phyloP scores from a whole-genome alignment of 2,888 invertebrate species.

The Griposia aprilina region DNA sequence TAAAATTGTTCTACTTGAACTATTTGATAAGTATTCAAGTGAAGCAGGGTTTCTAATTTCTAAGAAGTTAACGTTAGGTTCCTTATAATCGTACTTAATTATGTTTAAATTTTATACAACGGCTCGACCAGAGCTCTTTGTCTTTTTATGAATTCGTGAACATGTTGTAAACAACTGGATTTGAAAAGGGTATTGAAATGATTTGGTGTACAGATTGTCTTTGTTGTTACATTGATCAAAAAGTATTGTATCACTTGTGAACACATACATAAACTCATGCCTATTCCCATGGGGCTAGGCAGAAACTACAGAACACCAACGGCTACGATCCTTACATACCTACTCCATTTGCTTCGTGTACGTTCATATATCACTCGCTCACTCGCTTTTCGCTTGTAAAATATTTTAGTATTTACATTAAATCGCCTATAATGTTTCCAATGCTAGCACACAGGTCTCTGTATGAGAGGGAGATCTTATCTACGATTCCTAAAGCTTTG shows the following conservation, averaged over 20 bases:
- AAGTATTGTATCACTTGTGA: neutral
- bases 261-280: too few species aligned
- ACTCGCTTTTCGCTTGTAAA: neutral
- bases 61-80: conserved; percentile 27
- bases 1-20: conserved; percentile 41
- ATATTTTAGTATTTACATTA: neutral
- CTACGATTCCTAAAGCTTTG: neutral
- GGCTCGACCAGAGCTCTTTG: conserved; percentile 9
- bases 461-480: neutral
- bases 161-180: conserved; percentile 2
- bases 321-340: neutral
- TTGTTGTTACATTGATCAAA: neutral
- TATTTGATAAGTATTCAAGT: conserved; percentile 48
- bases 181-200: conserved; percentile 12
- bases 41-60: conserved; percentile 18
- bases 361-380: neutral
- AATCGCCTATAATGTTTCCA: neutral
- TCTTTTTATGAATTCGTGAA: conserved; percentile 6
- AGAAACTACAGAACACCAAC: neutral
- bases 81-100: conserved; percentile 33
- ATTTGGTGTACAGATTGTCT: neutral
- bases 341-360: neutral
- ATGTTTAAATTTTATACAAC: conserved; percentile 43
- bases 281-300: neutral
- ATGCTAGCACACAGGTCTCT: neutral